Evolutionary conservation across 2,888 invertebrate species (phyloP).

Genomic region (Hirudinaria manillensis): DNA sequence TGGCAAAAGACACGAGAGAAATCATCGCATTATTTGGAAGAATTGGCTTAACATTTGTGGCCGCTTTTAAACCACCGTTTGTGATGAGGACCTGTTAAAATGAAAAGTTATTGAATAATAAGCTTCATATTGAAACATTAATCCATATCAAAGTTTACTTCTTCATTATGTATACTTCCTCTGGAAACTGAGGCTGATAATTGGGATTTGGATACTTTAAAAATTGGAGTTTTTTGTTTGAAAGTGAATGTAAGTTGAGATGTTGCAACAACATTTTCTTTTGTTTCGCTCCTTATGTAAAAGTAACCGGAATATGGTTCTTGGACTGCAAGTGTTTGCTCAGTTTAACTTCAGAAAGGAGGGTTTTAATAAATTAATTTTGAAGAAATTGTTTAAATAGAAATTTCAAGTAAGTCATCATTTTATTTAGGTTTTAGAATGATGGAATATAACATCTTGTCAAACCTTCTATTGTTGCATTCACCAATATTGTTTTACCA

Average conservation of each 20-base stretch:
- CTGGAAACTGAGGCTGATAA: constrained; percentile 30
- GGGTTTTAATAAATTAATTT: too few relatives aligned
- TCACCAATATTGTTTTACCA: background rate
- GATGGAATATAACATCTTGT: background rate
- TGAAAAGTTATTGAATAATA: background rate
- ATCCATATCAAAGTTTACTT: constrained; percentile 30
- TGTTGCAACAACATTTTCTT: constrained; percentile 14
- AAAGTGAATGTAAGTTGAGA: constrained; percentile 8
- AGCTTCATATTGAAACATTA: constrained; percentile 27
- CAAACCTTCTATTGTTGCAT: constrained; percentile 12
- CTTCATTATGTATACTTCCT: constrained; percentile 25
- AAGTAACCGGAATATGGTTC: constrained; percentile 4
- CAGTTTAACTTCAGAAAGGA: too few relatives aligned
- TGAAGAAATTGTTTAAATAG: too few relatives aligned
- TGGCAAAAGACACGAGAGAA: constrained; percentile 39
- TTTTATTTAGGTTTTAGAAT: too few relatives aligned
- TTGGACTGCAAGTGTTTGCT: background rate
- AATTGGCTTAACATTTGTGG: constrained; percentile 36
- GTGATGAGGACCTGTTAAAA: constrained; percentile 37
- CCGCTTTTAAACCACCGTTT: constrained; percentile 40
- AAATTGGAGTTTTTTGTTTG: constrained; percentile 26
- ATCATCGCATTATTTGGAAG: constrained; percentile 39
- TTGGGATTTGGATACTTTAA: constrained; percentile 15
- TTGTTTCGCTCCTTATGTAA: constrained; percentile 2
- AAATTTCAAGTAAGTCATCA: too few relatives aligned